Percentiles rank a stretch among this genome's conserved stretches.
These are phyloP conservation scores for Oreochromis grahami DNA, from an alignment of 2,797 vertebrate genomes.

Conservation along the genomic window DNA sequence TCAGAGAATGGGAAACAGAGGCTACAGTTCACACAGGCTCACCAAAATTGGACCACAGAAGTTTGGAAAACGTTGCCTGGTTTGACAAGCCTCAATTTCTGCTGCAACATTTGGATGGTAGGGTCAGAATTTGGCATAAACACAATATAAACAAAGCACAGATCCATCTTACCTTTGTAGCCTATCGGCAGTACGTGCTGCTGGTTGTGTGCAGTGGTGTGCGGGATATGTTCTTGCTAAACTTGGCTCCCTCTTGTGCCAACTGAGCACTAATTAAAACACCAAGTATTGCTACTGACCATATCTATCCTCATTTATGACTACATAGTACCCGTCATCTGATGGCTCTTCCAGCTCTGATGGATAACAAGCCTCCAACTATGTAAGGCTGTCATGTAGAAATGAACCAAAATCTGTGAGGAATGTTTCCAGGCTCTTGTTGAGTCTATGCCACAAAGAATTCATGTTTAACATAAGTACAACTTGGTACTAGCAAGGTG, in stretches of 20 bases:
- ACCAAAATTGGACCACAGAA: neutral
- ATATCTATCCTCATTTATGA: neutral
- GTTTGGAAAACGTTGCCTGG: neutral
- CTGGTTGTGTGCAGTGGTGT: neutral
- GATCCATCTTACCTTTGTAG: neutral
- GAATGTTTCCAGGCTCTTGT: neutral
- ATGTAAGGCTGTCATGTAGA: neutral
- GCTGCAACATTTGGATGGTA: neutral
- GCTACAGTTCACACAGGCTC: neutral
- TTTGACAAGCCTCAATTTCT: neutral
- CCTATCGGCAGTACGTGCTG: neutral
- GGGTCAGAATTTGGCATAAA: neutral
- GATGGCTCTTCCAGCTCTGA: neutral
- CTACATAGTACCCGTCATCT: rapidly evolving
- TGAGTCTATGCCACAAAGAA: neutral
- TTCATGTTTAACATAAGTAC: neutral
- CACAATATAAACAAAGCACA: neutral
- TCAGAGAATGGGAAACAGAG: neutral
- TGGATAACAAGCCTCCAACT: neutral
- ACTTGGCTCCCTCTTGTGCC: neutral
- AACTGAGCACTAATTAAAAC: neutral
- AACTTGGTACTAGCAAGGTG: neutral
- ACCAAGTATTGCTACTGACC: neutral
- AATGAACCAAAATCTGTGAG: neutral
- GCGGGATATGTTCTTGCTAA: neutral